Evolutionary conservation across 2,113 vertebrate species (phyloP), one percentile per base, ranked within the genome.

Genomic region (Stegastes partitus): DNA sequence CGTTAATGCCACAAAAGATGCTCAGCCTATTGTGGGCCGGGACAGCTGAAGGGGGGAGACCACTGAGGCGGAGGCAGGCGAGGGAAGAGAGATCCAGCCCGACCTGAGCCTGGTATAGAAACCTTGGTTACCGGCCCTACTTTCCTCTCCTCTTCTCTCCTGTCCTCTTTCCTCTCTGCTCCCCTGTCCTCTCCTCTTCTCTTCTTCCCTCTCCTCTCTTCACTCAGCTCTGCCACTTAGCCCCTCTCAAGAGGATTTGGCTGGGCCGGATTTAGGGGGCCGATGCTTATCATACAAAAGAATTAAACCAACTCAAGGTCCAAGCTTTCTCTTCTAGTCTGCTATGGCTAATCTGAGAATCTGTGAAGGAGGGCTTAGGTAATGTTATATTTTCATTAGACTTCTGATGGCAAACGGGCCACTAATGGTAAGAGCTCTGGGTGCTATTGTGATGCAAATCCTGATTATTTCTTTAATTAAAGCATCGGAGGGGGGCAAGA

Each of bases 1-100:
- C 97, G 96, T 99, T 98, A 98, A 97, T 96, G 96, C 97, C 96
- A 99, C 97, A 99, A 99, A 99, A 97, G 97, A 99, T 97, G 96
- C 97, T 96, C 95, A 90, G 95, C 93, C 97, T 95, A 99, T 99
- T 99, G 98, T 99, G 95, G 91, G 92, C 59, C 55, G 86, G 94
- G 96, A 97, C 96, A 97, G 97, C 96, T 97, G 96, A 97, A 96
- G 95, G 87, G 86, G 79, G 88, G 87, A 87, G 82, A 74, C 70
- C 45, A 83, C 75, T 84, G 83, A 77, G 89, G 83, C 71, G 83
- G 75, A 85, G 83, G 83, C 53, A 78, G 55, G 80, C 76, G 45
- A 79, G 56, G 70, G 80, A 84, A 84, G 68, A 87, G 80, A 88
- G 87, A 56, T 86, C 72, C 76, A 79, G 76, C 47, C 51, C 56